These are phyloP conservation scores for Orestias chungarensis DNA, from an alignment of 2,797 vertebrate genomes.

Conservation along the genomic window DNA sequence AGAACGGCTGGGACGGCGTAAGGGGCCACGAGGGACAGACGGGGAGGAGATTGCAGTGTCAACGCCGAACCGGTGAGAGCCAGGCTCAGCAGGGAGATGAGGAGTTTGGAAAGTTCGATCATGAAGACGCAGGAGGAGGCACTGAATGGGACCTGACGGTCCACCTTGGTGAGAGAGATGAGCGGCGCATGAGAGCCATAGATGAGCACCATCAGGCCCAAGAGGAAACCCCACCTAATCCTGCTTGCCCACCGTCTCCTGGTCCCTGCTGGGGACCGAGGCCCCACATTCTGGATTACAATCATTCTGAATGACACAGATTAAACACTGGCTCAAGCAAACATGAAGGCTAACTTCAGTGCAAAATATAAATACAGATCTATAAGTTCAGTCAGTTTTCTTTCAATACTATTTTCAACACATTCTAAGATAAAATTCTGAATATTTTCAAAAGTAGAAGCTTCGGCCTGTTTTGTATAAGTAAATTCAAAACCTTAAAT, in stretches of 20 bases:
- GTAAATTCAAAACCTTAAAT: conserved; percentile 11
- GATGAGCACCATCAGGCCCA: conserved; percentile 84
- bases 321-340: conserved; percentile 23
- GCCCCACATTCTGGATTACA: conserved; percentile 67
- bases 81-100: conserved; percentile 78
- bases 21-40: conserved; percentile 73
- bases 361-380: conserved; percentile 36
- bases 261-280: conserved; percentile 29
- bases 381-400: conserved; percentile 2
- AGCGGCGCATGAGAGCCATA: conserved; percentile 93
- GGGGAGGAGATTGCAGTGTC: conserved; percentile 3
- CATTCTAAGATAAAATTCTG: conserved; percentile 16
- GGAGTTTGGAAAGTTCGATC: conserved; percentile 87
- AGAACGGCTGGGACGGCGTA: conserved; percentile 89
- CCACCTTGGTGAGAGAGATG: conserved; percentile 86
- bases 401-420: conserved; percentile 38
- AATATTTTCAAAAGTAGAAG: neutral
- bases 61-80: conserved; percentile 65
- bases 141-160: conserved; percentile 86
- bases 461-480: neutral
- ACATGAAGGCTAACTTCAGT: conserved; percentile 18
- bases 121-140: conserved; percentile 88
- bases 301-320: conserved; percentile 73
- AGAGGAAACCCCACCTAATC: conserved; percentile 82
- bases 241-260: conserved; percentile 53